These are phyloP conservation scores for Mustela lutreola DNA, from an alignment of 2,113 vertebrate genomes.

Conservation along the genomic window DNA sequence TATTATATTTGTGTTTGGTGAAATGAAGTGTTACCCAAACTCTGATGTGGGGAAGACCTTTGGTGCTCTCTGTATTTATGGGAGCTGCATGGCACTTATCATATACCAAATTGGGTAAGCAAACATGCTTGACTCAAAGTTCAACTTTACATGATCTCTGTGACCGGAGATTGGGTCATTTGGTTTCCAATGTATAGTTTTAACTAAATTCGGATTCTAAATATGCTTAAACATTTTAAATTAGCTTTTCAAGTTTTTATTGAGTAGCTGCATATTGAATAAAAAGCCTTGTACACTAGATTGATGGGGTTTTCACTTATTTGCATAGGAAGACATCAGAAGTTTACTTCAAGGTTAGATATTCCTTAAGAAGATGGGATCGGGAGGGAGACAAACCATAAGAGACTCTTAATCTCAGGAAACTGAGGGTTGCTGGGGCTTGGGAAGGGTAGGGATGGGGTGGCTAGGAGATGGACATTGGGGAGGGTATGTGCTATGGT, in stretches of 20 bases:
- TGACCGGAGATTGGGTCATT: constrained; percentile 76
- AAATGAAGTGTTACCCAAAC: constrained; percentile 86
- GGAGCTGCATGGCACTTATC: constrained; percentile 78
- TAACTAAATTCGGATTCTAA: constrained; percentile 64
- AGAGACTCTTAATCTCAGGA: too few species aligned
- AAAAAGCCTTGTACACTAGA: background rate
- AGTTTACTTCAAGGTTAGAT: background rate
- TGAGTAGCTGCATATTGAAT: background rate
- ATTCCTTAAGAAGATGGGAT: background rate
- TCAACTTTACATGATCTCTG: constrained; percentile 80
- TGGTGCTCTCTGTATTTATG: constrained; percentile 87
- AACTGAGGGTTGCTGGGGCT: too few species aligned
- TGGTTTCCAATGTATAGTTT: constrained; percentile 75
- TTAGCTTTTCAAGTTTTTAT: constrained; percentile 50
- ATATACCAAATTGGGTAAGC: constrained; percentile 80
- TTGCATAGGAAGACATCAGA: background rate
- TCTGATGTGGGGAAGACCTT: constrained; percentile 85
- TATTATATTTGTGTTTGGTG: constrained; percentile 86
- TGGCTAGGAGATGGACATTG: too few species aligned
- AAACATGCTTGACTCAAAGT: constrained; percentile 77
- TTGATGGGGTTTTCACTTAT: background rate
- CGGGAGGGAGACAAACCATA: too few species aligned
- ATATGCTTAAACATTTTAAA: constrained; percentile 13
- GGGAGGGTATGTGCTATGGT: too few species aligned
- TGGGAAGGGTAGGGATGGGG: too few species aligned